phyloP scores from a whole-genome alignment of 1,140 invertebrate species.

The Macrobrachium rosenbergii region DNA sequence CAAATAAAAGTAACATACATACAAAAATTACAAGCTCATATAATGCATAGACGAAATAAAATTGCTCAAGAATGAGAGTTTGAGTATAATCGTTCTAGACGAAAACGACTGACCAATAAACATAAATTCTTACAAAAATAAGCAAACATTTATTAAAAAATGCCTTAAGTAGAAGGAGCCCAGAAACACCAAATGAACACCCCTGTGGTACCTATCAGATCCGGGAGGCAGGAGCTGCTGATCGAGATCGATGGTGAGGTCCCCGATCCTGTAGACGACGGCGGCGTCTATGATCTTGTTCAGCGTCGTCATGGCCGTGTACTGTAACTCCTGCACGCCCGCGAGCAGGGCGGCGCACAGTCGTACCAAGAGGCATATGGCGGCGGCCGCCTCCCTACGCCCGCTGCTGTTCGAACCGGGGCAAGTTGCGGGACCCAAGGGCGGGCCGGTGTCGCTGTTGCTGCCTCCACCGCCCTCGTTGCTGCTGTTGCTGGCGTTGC shows the following conservation, averaged over 20 bases:
- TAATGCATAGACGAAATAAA: no score
- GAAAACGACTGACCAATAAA: no score
- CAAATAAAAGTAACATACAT: no score
- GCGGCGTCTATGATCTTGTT: slow-evolving; percentile 77
- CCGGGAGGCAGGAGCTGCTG: slow-evolving; percentile 50
- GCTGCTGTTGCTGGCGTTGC: not conserved
- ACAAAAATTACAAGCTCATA: no score
- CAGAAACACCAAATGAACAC: no score
- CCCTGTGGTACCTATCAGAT: slow-evolving; percentile 20
- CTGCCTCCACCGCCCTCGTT: not conserved
- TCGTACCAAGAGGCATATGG: slow-evolving; percentile 73
- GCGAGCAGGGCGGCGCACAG: slow-evolving; percentile 74
- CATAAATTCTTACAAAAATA: no score
- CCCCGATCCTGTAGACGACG: slow-evolving; percentile 69
- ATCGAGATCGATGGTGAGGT: slow-evolving; percentile 52
- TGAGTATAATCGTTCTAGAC: no score
- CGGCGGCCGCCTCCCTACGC: slow-evolving; percentile 69
- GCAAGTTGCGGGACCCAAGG: not conserved
- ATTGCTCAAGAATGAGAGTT: no score
- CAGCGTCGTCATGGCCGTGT: slow-evolving; percentile 75
- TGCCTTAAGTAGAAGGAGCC: no score
- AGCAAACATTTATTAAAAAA: no score
- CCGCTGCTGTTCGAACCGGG: slow-evolving; percentile 4
- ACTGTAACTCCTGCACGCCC: slow-evolving; percentile 76
- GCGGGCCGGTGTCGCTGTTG: not conserved